These are phyloP conservation scores for Papilio elwesi DNA, from an alignment of 2,888 invertebrate genomes.

Conservation along the genomic window DNA sequence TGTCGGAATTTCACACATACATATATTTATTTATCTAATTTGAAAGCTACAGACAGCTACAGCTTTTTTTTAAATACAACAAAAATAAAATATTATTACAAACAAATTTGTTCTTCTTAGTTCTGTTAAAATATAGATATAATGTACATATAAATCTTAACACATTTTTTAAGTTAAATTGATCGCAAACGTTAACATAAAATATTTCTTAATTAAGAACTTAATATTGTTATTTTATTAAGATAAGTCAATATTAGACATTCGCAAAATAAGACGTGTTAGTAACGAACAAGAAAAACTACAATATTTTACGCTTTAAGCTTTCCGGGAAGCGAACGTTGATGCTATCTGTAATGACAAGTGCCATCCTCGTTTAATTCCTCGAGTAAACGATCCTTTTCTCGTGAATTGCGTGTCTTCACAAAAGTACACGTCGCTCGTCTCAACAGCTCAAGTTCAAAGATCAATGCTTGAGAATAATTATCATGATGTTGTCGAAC, in stretches of 20 bases:
- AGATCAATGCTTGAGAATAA: constrained; percentile 36
- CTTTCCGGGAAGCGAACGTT: constrained; percentile 29
- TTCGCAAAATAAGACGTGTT: neutral
- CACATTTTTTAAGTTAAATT: no score
- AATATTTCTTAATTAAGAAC: no score
- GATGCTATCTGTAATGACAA: constrained; percentile 34
- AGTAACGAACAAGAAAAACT: constrained; percentile 3
- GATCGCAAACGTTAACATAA: no score
- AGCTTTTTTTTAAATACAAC: no score
- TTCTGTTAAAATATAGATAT: no score
- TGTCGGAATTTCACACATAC: constrained; percentile 22
- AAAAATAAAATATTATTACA: no score
- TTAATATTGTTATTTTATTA: no score
- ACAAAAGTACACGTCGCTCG: constrained; percentile 16
- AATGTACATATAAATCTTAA: no score
- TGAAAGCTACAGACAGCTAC: no score
- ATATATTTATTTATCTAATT: neutral
- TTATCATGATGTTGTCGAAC: constrained; percentile 27
- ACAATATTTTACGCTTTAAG: constrained; percentile 24
- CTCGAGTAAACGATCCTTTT: constrained; percentile 28
- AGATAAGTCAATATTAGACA: no score
- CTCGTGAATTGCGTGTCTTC: constrained; percentile 14
- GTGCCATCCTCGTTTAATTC: constrained; percentile 36
- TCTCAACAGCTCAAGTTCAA: constrained; percentile 26
- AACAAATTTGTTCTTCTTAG: no score